Evolutionary conservation across 2,113 vertebrate species (phyloP), one percentile per base, ranked within the genome.

Genomic region (Nannobrachium achirus): DNA sequence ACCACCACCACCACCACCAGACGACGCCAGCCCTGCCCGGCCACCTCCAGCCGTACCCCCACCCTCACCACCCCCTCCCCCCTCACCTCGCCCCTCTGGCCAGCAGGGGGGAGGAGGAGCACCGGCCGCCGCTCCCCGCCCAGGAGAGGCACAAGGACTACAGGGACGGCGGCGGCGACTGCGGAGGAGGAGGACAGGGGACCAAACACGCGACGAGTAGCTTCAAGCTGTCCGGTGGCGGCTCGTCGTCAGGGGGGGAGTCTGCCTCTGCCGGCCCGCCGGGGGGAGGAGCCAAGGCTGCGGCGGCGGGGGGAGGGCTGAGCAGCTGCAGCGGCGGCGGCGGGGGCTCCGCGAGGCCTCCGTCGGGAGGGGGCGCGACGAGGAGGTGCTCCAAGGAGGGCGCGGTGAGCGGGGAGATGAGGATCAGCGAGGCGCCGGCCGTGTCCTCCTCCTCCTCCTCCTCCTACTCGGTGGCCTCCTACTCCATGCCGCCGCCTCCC

Each of bases 101-200:
- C 56, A 68, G n/a, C n/a, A n/a, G n/a, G n/a, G n/a, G 86, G 1
- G 96, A 96, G 10, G 95, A 95, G 0, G 84, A 94, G 0, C 82
- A 82, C 69, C 81, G 88, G 65, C 79, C 88, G 51, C 46, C n/a
- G n/a, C n/a, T n/a, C n/a, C n/a, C n/a, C n/a, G n/a, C 84, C 78
- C 89, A 93, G 77, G 95, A 95, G 50, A 75, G 93, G 53, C 95
- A 94, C 85, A 94, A 94, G 68, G 89, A 93, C 69, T 94, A 93
- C 88, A 94, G 95, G 76, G 95, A 95, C 71, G 25, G 42, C 16
- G 87, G 89, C 46, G 42, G 64, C 0, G 71, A 59, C 16, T n/a
- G n/a, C n/a, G n/a, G n/a, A n/a, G n/a, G n/a, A n/a, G 68, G 68
- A 69, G 66, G 65, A 67, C 89, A 86, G 71, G 89, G 84, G 68